Conservation (phyloP, 1,140 invertebrate species). For the Lysiphlebus fabarum region DNA sequence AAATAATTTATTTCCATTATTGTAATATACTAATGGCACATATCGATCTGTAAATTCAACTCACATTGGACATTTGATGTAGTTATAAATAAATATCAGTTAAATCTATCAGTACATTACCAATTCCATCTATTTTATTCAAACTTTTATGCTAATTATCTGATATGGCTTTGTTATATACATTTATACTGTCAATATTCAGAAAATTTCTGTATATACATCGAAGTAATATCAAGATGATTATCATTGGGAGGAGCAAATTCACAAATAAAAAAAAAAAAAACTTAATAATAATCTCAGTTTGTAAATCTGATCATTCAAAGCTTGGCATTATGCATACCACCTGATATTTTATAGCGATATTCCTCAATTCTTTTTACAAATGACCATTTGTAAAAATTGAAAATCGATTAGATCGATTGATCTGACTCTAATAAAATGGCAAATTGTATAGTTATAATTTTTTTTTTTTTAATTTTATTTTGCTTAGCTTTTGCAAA, state of each 20-base stretch:
- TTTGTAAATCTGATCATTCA: constrained; percentile 38
- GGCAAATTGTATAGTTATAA: too few relatives aligned
- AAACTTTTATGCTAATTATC: constrained; percentile 48
- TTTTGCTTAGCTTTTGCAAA: too few relatives aligned
- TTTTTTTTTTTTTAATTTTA: too few relatives aligned
- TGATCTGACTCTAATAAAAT: too few relatives aligned
- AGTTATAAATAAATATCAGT: too few relatives aligned
- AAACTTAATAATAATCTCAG: constrained; percentile 42
- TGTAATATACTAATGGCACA: too few relatives aligned
- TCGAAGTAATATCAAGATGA: constrained; percentile 48
- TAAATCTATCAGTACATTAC: background rate
- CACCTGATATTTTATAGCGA: constrained; percentile 21
- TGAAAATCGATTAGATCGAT: constrained; percentile 18
- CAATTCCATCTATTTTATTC: constrained; percentile 21
- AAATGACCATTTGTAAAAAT: constrained; percentile 16
- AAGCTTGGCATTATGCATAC: constrained; percentile 49
- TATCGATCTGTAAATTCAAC: too few relatives aligned
- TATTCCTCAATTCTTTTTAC: background rate
- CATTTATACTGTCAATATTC: constrained; percentile 17
- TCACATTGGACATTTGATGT: too few relatives aligned
- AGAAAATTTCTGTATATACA: constrained; percentile 29
- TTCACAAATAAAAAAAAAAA: too few relatives aligned
- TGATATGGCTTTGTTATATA: constrained; percentile 33
- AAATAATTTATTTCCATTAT: too few relatives aligned
- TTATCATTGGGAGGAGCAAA: constrained; percentile 33